Percentiles rank a stretch among this genome's conserved stretches.
Evolutionary conservation across 1,140 invertebrate genomes (phyloP).

Genomic region (Drosophila asahinai): DNA sequence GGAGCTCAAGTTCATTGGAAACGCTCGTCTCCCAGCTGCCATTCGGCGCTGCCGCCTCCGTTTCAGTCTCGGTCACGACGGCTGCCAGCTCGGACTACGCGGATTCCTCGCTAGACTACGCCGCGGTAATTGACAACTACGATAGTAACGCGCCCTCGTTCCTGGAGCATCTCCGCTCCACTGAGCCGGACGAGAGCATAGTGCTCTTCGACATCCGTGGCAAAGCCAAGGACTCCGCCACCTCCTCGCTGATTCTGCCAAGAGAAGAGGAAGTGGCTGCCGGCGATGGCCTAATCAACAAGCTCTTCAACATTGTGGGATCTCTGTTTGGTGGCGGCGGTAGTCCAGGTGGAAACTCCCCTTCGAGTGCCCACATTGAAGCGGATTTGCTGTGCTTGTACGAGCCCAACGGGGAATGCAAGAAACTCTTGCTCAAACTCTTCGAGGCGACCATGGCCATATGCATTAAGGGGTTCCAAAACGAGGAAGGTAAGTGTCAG

Average conservation of each 20-base stretch:
- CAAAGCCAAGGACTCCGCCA: too few relatives aligned
- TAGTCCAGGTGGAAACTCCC: slow-evolving; percentile 7
- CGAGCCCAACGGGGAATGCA: slow-evolving; percentile 76
- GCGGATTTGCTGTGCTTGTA: slow-evolving; percentile 66
- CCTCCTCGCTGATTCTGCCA: too few relatives aligned
- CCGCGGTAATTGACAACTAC: slow-evolving; percentile 57
- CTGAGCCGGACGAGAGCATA: slow-evolving; percentile 71
- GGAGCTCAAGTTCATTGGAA: slow-evolving; percentile 78
- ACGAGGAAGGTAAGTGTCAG: slow-evolving; percentile 78
- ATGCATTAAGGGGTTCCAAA: slow-evolving; percentile 81
- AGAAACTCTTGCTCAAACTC: slow-evolving; percentile 77
- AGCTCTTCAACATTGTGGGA: slow-evolving; percentile 75
- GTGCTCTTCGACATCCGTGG: slow-evolving; percentile 72
- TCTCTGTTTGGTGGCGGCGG: slow-evolving; percentile 57
- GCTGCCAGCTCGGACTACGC: slow-evolving; percentile 60
- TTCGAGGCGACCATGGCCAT: slow-evolving; percentile 84
- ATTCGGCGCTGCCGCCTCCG: slow-evolving; percentile 25
- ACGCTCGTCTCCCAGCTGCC: slow-evolving; percentile 56
- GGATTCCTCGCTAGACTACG: slow-evolving; percentile 64
- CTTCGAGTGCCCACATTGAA: slow-evolving; percentile 52
- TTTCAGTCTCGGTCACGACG: slow-evolving; percentile 61
- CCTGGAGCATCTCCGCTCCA: slow-evolving; percentile 53
- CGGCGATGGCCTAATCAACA: slow-evolving; percentile 58
- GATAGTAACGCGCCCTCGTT: slow-evolving; percentile 62
- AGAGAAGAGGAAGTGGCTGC: slow-evolving; percentile 24